Evolutionary conservation across 2,113 vertebrate genomes (phyloP).

Genomic region (Caloenas nicobarica): DNA sequence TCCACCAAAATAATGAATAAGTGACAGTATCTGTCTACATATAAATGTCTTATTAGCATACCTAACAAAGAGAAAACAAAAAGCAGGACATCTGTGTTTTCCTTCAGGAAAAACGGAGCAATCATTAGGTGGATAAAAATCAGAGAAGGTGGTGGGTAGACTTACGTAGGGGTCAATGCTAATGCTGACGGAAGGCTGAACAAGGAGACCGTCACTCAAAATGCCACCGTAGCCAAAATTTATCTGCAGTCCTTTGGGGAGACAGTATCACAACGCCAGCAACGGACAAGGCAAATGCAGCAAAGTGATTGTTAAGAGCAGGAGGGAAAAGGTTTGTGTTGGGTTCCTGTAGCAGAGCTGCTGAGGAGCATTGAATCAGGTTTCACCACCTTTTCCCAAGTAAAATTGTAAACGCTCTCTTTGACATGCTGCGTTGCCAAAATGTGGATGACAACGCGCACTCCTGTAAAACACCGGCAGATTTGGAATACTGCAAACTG

Average conservation of each 20-base stretch:
- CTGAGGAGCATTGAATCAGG: not conserved
- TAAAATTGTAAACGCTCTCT: not conserved
- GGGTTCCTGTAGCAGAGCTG: not conserved
- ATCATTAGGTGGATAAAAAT: not conserved
- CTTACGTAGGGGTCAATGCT: not conserved
- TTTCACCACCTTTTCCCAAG: not conserved
- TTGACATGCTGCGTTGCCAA: not conserved
- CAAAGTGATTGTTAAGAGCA: not conserved
- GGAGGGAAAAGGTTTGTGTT: not conserved
- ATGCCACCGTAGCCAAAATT: fast-evolving
- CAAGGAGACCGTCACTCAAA: not conserved
- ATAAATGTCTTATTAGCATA: not conserved
- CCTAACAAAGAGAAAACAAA: not conserved
- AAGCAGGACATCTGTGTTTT: not conserved
- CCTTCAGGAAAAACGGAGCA: not conserved
- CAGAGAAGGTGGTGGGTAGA: not conserved
- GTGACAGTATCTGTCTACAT: not conserved
- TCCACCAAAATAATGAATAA: not conserved
- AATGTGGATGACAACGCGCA: fast-evolving
- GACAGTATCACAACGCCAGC: not conserved
- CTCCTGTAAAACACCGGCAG: not conserved
- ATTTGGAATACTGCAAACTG: not conserved
- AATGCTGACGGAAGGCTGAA: not conserved
- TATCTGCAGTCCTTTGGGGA: not conserved
- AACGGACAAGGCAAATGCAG: not conserved